Conservation (phyloP, 1,140 invertebrate species). For the Plodia interpunctella region DNA sequence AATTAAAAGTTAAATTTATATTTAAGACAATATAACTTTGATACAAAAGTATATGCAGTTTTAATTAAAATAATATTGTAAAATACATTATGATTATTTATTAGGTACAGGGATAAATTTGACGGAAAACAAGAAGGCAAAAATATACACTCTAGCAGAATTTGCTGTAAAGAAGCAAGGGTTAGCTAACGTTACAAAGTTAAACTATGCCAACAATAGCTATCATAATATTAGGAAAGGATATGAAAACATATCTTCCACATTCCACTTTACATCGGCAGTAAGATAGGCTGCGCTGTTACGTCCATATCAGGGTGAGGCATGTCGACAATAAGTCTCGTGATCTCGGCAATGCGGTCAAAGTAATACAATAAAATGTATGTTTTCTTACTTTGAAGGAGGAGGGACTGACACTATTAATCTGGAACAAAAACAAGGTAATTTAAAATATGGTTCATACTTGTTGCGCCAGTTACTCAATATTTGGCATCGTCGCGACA, state of each 20-base stretch:
- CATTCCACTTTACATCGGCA: background rate
- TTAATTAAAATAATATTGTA: conserved; percentile 20
- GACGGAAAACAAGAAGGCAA: background rate
- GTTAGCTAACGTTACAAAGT: background rate
- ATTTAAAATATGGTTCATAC: background rate
- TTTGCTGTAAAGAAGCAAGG: background rate
- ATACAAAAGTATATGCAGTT: conserved; percentile 20
- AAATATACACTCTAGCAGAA: background rate
- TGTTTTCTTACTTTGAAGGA: conserved; percentile 16
- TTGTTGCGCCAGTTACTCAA: no score
- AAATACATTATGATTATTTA: conserved; percentile 24
- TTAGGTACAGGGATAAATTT: background rate
- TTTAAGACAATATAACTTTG: conserved; percentile 23
- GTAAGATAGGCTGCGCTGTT: background rate
- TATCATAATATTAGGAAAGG: background rate
- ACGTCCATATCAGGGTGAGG: conserved; percentile 17
- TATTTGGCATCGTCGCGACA: no score
- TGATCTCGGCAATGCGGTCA: conserved; percentile 14
- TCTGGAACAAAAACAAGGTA: conserved; percentile 13
- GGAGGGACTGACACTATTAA: conserved; percentile 15
- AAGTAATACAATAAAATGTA: conserved; percentile 12
- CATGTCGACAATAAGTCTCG: conserved; percentile 12
- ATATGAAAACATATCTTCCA: conserved; percentile 1
- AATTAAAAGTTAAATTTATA: conserved; percentile 16
- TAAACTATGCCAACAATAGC: background rate